Evolutionary conservation across 2,888 invertebrate species (phyloP).

Genomic region (Drosophila antonietae): DNA sequence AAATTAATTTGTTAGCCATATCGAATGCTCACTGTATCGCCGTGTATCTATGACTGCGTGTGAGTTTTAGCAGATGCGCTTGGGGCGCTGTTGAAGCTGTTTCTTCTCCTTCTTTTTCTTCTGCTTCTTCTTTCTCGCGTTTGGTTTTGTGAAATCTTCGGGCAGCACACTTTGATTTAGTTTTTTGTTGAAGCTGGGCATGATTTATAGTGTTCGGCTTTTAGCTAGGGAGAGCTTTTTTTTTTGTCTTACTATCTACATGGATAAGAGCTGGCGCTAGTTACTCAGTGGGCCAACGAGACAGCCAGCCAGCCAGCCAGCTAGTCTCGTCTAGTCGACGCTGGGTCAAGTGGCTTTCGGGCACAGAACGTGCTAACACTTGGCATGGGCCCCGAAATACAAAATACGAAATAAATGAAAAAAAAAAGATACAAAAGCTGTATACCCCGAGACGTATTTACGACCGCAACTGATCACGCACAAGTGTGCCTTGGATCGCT

Average conservation of each 20-base stretch:
- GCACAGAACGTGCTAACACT: constrained; percentile 76
- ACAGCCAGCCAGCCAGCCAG: neutral
- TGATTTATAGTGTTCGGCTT: constrained; percentile 68
- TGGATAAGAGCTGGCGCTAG: constrained; percentile 48
- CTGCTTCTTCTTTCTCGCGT: constrained; percentile 37
- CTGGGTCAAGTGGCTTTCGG: constrained; percentile 62
- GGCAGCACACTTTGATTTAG: constrained; percentile 70
- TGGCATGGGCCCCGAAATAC: constrained; percentile 16
- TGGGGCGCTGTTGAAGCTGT: constrained; percentile 38
- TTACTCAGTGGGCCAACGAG: constrained; percentile 1
- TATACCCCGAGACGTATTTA: constrained; percentile 33
- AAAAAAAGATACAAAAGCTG: neutral
- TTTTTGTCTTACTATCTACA: neutral
- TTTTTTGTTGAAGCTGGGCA: constrained; percentile 44
- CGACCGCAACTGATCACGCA: constrained; percentile 70
- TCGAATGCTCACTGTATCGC: constrained; percentile 30
- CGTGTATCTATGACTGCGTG: constrained; percentile 51
- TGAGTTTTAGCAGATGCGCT: constrained; percentile 56
- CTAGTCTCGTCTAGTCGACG: constrained; percentile 2
- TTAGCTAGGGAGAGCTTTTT: constrained; percentile 33
- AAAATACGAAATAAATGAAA: neutral
- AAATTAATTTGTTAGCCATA: constrained; percentile 1
- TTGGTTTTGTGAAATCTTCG: constrained; percentile 63
- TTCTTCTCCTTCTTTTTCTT: constrained; percentile 36
- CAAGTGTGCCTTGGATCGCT: constrained; percentile 54